phyloP scores from a whole-genome alignment of 2,797 vertebrate species.

The Anguilla megastoma region DNA sequence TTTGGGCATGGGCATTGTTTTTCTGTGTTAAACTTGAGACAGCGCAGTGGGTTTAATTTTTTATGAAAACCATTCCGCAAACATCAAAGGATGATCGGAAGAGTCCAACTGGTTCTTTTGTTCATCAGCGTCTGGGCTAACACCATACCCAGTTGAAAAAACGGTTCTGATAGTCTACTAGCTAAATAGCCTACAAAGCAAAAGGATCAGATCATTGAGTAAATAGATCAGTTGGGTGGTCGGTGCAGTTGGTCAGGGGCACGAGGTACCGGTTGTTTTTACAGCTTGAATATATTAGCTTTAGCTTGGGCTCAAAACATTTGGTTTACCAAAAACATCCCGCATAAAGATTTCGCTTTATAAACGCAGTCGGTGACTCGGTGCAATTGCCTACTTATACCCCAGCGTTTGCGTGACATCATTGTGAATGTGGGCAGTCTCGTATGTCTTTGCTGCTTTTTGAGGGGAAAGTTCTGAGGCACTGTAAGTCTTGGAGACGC shows the following conservation, averaged over 20 bases:
- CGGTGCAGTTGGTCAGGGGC: not conserved
- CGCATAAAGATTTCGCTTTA: not conserved
- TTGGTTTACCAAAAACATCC: not conserved
- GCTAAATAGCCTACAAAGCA: not conserved
- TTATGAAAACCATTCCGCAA: not conserved
- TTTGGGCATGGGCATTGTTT: not conserved
- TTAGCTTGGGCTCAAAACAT: not conserved
- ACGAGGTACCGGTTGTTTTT: not conserved
- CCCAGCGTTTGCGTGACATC: constrained; percentile 31
- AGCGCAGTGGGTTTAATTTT: not conserved
- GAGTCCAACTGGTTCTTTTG: not conserved
- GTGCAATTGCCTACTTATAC: not conserved
- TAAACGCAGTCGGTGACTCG: not conserved
- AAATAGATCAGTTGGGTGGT: not conserved
- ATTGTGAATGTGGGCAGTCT: constrained; percentile 36
- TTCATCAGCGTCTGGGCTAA: not conserved
- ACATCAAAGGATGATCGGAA: not conserved
- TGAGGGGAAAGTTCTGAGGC: constrained; percentile 15
- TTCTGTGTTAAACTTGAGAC: not conserved
- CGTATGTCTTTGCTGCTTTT: not conserved
- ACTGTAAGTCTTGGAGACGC: constrained; percentile 13
- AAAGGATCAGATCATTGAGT: not conserved
- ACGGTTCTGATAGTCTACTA: not conserved
- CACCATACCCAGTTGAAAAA: not conserved
- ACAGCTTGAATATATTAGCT: not conserved